Evolutionary conservation across 1,140 invertebrate genomes (phyloP).

Genomic region (Heliconius congener): DNA sequence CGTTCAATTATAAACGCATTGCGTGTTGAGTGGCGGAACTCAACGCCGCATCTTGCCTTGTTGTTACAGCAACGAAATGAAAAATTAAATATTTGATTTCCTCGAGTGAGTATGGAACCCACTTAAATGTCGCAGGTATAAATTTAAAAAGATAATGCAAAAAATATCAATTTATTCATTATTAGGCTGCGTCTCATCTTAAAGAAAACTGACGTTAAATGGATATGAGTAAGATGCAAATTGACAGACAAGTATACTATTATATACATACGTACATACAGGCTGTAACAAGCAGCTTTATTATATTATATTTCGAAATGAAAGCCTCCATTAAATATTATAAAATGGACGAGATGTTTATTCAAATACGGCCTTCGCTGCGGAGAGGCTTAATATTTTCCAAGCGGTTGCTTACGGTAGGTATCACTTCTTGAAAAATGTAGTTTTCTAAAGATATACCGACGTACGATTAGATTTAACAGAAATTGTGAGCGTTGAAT

Average conservation of each 20-base stretch:
- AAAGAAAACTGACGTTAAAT: neutral
- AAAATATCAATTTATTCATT: too few relatives aligned
- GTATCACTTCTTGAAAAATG: constrained; percentile 15
- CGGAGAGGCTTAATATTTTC: constrained; percentile 18
- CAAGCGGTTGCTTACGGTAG: constrained; percentile 13
- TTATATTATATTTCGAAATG: neutral
- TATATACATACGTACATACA: neutral
- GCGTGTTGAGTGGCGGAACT: too few relatives aligned
- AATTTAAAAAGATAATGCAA: too few relatives aligned
- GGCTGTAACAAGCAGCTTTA: neutral
- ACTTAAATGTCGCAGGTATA: too few relatives aligned
- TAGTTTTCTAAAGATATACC: constrained; percentile 12
- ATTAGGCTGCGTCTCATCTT: neutral
- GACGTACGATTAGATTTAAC: neutral
- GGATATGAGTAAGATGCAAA: neutral
- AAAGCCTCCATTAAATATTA: constrained; percentile 5
- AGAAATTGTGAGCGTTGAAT: neutral
- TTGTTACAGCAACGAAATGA: too few relatives aligned
- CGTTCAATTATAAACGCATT: too few relatives aligned
- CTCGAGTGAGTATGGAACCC: too few relatives aligned
- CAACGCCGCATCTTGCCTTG: too few relatives aligned
- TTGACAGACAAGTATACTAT: neutral
- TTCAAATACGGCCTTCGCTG: constrained; percentile 16
- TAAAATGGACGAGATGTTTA: constrained; percentile 16
- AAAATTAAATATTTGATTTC: too few relatives aligned